Conservation (phyloP, 2,113 vertebrate species). For the Cebidichthys violaceus region DNA sequence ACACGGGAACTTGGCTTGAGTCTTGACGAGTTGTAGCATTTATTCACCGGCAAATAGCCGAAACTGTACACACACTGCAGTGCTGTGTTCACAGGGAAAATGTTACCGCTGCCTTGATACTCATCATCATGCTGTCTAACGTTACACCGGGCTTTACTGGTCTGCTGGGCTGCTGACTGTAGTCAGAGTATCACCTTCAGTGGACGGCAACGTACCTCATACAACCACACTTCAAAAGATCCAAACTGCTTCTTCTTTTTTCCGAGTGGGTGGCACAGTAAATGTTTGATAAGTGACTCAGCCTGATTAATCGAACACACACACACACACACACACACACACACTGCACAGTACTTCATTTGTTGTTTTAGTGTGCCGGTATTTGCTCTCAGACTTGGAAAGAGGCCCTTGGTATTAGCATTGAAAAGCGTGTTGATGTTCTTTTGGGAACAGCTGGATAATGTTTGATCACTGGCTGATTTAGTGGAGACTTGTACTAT, state of each 20-base stretch:
- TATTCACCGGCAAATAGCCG: no score
- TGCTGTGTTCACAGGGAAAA: no score
- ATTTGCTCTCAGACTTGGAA: slow-evolving; percentile 66
- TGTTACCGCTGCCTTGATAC: no score
- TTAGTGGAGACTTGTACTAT: slow-evolving; percentile 65
- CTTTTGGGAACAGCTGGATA: slow-evolving; percentile 61
- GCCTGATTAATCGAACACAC: slow-evolving; percentile 48
- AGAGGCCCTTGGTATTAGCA: slow-evolving; percentile 47
- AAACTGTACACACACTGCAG: no score
- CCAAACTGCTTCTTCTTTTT: slow-evolving; percentile 35
- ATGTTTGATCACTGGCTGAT: slow-evolving; percentile 67
- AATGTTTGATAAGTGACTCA: slow-evolving; percentile 74
- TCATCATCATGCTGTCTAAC: neutral
- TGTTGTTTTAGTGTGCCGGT: slow-evolving; percentile 60
- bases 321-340: slow-evolving; percentile 26
- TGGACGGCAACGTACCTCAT: neutral
- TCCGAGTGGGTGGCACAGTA: slow-evolving; percentile 56
- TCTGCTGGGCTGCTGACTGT: neutral
- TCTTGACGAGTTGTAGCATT: no score
- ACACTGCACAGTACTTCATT: slow-evolving; percentile 52
- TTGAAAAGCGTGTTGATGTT: slow-evolving; percentile 65
- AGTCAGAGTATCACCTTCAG: neutral
- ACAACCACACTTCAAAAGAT: neutral
- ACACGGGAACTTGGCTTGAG: no score
- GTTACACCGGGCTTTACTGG: neutral